Conservation (phyloP, 2,797 vertebrate species). For the Myotis vivesi region DNA sequence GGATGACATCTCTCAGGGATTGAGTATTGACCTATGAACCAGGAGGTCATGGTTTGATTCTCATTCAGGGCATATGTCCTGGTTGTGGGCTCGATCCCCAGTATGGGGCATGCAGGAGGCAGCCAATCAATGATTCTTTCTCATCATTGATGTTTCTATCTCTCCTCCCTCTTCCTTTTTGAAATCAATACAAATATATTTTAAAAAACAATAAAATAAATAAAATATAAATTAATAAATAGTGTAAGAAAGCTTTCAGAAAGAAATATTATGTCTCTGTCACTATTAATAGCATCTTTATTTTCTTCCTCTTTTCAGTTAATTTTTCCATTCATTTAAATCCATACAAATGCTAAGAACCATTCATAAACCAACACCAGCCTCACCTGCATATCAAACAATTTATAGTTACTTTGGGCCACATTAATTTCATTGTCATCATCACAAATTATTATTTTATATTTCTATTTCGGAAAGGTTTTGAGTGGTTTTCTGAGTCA, state of each 20-base stretch:
- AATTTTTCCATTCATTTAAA: conserved; percentile 2
- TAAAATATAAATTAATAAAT: conserved; percentile 34
- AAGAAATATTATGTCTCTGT: neutral
- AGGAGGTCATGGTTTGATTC: no score
- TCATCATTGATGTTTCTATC: no score
- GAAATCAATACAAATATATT: no score
- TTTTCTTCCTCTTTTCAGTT: neutral
- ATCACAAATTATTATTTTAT: neutral
- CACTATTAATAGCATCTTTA: neutral
- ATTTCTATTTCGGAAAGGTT: neutral
- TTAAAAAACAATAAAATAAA: no score
- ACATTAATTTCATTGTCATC: neutral
- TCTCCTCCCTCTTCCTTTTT: no score
- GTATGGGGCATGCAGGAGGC: no score
- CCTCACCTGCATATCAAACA: neutral
- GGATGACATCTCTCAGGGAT: no score
- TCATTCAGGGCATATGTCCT: no score
- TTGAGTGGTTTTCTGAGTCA: neutral
- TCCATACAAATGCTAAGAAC: neutral
- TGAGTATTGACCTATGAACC: no score
- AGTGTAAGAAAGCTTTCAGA: conserved; percentile 34
- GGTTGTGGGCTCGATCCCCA: no score
- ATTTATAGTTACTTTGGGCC: neutral
- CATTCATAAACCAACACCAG: neutral
- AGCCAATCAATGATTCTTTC: no score